Percentiles rank a stretch among this genome's conserved stretches.
These are phyloP conservation scores for Coluber constrictor DNA, from an alignment of 2,797 vertebrate species.

Conservation along the genomic window DNA sequence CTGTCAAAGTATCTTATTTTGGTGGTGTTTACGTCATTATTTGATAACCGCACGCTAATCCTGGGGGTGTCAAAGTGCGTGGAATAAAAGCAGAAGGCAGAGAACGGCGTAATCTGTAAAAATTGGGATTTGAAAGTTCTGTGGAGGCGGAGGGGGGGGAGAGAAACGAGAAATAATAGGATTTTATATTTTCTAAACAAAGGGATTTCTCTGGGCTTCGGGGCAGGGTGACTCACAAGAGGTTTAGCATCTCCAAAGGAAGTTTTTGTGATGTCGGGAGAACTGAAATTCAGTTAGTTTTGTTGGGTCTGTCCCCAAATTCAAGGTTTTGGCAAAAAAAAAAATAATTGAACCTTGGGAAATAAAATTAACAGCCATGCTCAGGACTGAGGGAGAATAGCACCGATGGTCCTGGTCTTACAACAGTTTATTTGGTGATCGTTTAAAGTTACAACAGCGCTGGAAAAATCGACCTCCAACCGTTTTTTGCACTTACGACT, in stretches of 20 bases:
- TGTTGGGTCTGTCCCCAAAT: no score
- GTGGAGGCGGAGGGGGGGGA: not conserved
- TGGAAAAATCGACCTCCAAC: no score
- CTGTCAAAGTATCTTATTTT: slow-evolving; percentile 47
- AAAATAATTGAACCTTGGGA: not conserved
- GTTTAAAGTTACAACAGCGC: no score
- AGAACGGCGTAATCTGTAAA: slow-evolving; percentile 18
- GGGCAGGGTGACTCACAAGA: not conserved
- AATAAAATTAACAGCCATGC: not conserved
- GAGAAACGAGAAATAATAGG: not conserved
- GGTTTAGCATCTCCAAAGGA: not conserved
- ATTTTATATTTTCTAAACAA: slow-evolving; percentile 43
- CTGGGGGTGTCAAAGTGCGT: slow-evolving; percentile 37
- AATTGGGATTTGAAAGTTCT: slow-evolving; percentile 11
- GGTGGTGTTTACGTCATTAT: slow-evolving; percentile 56
- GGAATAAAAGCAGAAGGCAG: slow-evolving; percentile 40
- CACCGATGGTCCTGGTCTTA: no score
- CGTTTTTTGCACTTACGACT: no score
- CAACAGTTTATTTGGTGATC: no score
- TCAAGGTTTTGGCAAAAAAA: not conserved
- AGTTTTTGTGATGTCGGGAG: not conserved
- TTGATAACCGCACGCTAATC: slow-evolving; percentile 57
- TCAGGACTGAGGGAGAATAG: not conserved
- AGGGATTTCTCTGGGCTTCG: not conserved
- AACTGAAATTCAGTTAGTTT: no score